Evolutionary conservation across 2,797 vertebrate species (phyloP), one percentile per base, ranked within the genome.

Genomic region (Vireo griseus): DNA sequence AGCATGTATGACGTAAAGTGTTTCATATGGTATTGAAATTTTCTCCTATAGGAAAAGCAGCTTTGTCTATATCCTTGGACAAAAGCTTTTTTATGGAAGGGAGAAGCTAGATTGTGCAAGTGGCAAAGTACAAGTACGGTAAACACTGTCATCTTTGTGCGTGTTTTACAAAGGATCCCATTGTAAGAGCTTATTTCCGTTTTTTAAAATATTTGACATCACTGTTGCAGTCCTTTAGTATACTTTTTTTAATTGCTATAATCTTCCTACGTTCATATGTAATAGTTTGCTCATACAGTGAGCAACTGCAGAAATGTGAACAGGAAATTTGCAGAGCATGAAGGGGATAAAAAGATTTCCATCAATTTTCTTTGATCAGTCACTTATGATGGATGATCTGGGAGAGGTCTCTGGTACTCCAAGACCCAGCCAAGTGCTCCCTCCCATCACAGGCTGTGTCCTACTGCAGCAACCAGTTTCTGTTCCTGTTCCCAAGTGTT

Each of bases 91-190:
- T 95, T 78, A 95, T 95, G 65, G 61, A 90, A 90, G 40, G 77
- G 63, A 94, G 88, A 93, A 95, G 62, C 93, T 86, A 83, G 77
- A 93, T 84, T 92, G 94, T 95, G 77, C 86, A 67, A 95, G 86
- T 95, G 80, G 71, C 16, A 8, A 82, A 95, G 88, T 87, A 85
- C 80, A 50, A 94, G 73, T 52, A 61, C 0, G 17, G 55, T 95
- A 93, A 95, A 97, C 94, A 95, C 90, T 96, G 76, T 95, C 92
- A 95, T 96, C 94, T 96, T 96, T 96, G 96, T 96, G 90, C 33
- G 2, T 66, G 62, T 74, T 77, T 86, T 68, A 96, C 96, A 97
- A 97, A 92, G 90, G 77, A 54, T 77, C 28, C 57, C 78, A 76
- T 96, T 97, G 95, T 96, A 50, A 88, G 47, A 40, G 68, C 65